phyloP scores from a whole-genome alignment of 2,113 vertebrate genomes.

The Sylvicapra grimmia region DNA sequence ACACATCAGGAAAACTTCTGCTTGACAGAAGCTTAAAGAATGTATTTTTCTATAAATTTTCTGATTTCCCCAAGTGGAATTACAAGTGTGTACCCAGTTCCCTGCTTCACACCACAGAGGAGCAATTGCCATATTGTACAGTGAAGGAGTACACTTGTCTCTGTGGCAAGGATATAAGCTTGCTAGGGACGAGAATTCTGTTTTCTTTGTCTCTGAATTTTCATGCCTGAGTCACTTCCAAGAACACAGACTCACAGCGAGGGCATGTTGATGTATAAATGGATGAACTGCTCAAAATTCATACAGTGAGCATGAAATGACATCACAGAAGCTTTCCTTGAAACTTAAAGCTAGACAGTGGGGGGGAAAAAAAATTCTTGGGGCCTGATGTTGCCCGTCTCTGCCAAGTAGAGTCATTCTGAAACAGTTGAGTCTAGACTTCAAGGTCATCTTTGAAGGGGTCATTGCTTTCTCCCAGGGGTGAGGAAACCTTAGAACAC shows the following conservation, averaged over 20 bases:
- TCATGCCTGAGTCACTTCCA: neutral
- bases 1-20: neutral
- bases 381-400: neutral
- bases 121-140: neutral
- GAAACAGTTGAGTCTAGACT: neutral
- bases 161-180: neutral
- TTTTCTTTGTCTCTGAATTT: neutral
- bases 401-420: neutral
- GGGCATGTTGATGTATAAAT: neutral
- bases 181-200: neutral
- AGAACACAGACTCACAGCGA: neutral
- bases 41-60: neutral
- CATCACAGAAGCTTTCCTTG: neutral
- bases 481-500: neutral
- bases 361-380: neutral
- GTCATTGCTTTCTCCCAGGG: neutral
- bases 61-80: neutral
- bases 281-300: neutral
- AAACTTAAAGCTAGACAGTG: neutral
- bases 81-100: neutral
- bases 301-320: neutral
- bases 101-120: neutral
- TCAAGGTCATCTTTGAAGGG: neutral
- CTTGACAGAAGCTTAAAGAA: neutral
- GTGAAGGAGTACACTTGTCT: neutral